Conservation (phyloP, 2,888 invertebrate species). For the Mythimna pallens region DNA sequence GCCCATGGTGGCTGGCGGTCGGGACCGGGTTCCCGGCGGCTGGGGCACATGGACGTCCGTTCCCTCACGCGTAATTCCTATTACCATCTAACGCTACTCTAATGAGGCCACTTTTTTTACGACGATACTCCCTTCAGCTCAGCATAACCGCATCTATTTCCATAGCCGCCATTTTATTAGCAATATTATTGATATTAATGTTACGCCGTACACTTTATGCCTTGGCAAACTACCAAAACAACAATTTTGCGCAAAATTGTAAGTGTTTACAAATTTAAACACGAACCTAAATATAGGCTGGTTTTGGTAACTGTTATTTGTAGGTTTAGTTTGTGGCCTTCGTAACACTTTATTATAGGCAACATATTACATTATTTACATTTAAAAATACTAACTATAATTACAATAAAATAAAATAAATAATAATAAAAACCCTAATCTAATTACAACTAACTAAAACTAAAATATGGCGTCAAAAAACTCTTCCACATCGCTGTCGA, state of each 20-base stretch:
- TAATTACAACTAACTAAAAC: too few relatives aligned
- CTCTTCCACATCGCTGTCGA: too few relatives aligned
- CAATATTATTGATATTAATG: conserved; percentile 64
- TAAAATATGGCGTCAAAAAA: too few relatives aligned
- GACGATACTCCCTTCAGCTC: conserved; percentile 1
- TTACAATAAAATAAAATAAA: too few relatives aligned
- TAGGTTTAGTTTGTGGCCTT: conserved; percentile 23
- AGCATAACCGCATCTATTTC: conserved; percentile 49
- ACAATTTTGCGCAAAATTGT: conserved; percentile 68
- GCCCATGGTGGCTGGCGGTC: too few relatives aligned
- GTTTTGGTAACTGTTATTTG: conserved; percentile 20
- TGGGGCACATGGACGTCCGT: too few relatives aligned
- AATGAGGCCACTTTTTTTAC: neutral
- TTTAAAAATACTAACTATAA: too few relatives aligned
- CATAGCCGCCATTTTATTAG: conserved; percentile 53
- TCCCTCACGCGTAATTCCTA: too few relatives aligned
- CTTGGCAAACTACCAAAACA: conserved; percentile 59
- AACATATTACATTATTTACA: too few relatives aligned
- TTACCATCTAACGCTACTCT: neutral
- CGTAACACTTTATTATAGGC: too few relatives aligned
- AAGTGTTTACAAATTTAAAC: conserved; percentile 65
- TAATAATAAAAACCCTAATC: too few relatives aligned
- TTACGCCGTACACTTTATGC: conserved; percentile 52
- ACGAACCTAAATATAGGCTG: conserved; percentile 35
- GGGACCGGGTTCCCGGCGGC: too few relatives aligned